Percentiles rank a stretch among this genome's conserved stretches.
These are phyloP conservation scores for Cetoscarus ocellatus DNA, from an alignment of 2,797 vertebrate species.

Conservation along the genomic window DNA sequence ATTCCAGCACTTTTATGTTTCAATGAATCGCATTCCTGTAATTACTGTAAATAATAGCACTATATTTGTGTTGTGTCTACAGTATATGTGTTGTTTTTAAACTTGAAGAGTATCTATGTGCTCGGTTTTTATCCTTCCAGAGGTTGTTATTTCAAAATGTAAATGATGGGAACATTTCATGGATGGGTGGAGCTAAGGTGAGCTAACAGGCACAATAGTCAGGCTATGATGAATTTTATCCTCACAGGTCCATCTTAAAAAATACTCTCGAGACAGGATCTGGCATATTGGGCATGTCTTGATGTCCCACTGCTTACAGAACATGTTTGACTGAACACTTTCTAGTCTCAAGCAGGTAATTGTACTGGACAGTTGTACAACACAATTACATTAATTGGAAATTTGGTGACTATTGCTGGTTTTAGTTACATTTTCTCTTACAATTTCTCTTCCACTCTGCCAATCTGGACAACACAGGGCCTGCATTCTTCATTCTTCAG, in stretches of 20 bases:
- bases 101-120: constrained; percentile 32
- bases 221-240: background rate
- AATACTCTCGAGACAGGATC: background rate
- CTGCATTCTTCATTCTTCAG: too few species aligned
- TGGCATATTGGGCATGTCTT: too few species aligned
- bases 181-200: background rate
- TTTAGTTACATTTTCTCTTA: too few species aligned
- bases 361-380: too few species aligned
- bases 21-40: constrained; percentile 22
- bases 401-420: too few species aligned
- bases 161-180: constrained; percentile 29
- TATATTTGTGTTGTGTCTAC: constrained; percentile 13
- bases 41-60: constrained; percentile 51
- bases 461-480: too few species aligned
- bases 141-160: constrained; percentile 21
- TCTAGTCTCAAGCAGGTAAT: too few species aligned
- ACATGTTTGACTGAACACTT: too few species aligned
- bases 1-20: constrained; percentile 69
- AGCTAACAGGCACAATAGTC: constrained; percentile 11
- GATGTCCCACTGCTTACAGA: too few species aligned
- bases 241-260: constrained; percentile 1
- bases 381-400: too few species aligned
- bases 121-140: constrained; percentile 40
- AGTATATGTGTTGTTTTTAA: background rate
- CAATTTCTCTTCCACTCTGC: too few species aligned